These are phyloP conservation scores for Anthrax anthrax DNA, from an alignment of 2,888 invertebrate species.

Conservation along the genomic window DNA sequence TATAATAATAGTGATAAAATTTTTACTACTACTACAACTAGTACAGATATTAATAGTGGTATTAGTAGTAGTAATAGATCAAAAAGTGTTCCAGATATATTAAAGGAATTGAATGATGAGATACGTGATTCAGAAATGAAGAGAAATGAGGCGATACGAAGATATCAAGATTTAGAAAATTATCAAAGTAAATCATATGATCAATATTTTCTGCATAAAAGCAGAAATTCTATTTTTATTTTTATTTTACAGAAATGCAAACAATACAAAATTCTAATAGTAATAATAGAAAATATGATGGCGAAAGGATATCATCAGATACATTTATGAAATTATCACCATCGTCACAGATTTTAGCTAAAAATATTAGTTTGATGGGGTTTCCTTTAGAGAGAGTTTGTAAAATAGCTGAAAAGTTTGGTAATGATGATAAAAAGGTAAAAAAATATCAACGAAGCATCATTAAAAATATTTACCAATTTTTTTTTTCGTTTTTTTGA, in stretches of 20 bases:
- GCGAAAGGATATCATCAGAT: slow-evolving; percentile 11
- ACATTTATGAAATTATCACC: slow-evolving; percentile 31
- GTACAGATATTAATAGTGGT: no score
- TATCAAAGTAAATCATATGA: neutral
- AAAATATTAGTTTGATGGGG: slow-evolving; percentile 73
- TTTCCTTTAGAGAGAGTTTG: slow-evolving; percentile 70
- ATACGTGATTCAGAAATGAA: neutral
- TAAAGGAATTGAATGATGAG: slow-evolving; percentile 54
- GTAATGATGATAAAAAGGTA: slow-evolving; percentile 75
- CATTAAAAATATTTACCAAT: neutral
- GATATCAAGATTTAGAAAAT: neutral
- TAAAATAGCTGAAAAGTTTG: slow-evolving; percentile 61
- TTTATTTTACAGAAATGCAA: neutral
- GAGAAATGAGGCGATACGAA: neutral
- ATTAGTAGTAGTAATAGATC: slow-evolving; percentile 35
- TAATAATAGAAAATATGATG: neutral
- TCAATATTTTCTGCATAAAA: no score
- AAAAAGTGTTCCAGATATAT: slow-evolving; percentile 59
- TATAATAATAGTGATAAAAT: neutral
- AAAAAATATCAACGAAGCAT: neutral
- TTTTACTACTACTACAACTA: neutral
- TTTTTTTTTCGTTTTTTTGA: slow-evolving; percentile 6
- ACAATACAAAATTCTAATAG: neutral
- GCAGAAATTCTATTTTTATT: no score
- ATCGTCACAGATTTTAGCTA: slow-evolving; percentile 50